Evolutionary conservation across 2,113 vertebrate genomes (phyloP).

Genomic region (Amblyornis subalaris): DNA sequence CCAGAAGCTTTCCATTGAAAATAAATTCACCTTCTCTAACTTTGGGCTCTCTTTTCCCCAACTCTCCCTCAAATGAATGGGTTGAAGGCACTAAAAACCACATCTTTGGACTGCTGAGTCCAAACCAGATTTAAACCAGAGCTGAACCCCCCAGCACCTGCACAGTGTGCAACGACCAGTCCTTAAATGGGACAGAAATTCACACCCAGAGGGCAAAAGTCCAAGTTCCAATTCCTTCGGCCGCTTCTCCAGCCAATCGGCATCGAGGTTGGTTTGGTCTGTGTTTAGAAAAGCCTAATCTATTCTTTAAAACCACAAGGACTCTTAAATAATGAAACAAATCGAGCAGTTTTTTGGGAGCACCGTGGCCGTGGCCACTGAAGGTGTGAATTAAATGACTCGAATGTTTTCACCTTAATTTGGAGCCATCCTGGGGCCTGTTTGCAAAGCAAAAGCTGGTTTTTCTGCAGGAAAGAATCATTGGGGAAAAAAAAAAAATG

Average conservation of each 20-base stretch:
- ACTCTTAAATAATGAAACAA: not conserved
- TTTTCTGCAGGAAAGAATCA: not conserved
- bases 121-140: not conserved
- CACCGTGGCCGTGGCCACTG: fast-evolving
- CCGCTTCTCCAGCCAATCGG: not conserved
- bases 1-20: not conserved
- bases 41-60: not conserved
- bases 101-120: not conserved
- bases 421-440: not conserved
- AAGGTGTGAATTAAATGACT: not conserved
- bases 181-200: not conserved
- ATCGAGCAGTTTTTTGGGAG: not conserved
- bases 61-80: not conserved
- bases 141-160: not conserved
- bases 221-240: too few relatives aligned
- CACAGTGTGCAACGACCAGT: fast-evolving
- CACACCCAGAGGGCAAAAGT: not conserved
- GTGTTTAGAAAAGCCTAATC: not conserved
- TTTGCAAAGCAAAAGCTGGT: not conserved
- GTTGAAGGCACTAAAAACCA: fast-evolving
- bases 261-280: not conserved
- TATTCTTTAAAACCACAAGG: not conserved
- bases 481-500: fast-evolving
- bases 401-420: not conserved
- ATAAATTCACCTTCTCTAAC: not conserved